Base-by-base conservation (phyloP, 2,113 vertebrate species). In the Chloropsis hardwickii region DNA sequence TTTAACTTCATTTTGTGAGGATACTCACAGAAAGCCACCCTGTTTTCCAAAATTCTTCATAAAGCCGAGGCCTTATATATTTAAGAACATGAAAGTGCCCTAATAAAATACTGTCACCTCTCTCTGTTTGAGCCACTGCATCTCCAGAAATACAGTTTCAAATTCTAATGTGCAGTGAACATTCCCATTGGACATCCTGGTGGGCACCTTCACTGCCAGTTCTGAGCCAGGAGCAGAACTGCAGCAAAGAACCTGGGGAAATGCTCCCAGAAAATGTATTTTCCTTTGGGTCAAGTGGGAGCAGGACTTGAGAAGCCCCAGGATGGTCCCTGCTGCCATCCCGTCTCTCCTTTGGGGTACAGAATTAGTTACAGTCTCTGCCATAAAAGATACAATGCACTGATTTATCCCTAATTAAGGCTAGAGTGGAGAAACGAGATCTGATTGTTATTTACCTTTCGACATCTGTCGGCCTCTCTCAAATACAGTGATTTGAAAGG, bases 361-460 rank as follows among this genome's bases (percentile, higher is more conserved):
- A 90, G 92, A 81, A n/a, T 37, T 35, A n/a, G 39, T 62, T 64
- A 11, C 67, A 51, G 31, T 70, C 76, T 78, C 72, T 93, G 82
- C 91, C 86, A 86, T 56, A 18, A 53, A 85, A 86, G 53, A 88
- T 6, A 93, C 56, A 96, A 96, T 88, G 72, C 16, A 51, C 56
- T 88, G 85, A 95, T 93, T 95, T 92, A 88, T 80, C 72, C 76
- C 88, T 77, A 95, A 92, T 96, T 96, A 92, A 77, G 74, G 62
- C 77, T 72, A 77, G 86, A 97, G 83, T 56, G 66, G 33, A 56
- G 83, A 70, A 95, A 79, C 56, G 79, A 66, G 56, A 44, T 71
- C 78, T 94, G 95, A 94, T 93, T 96, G 94, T 86, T 94, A 86
- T 97, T 97, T 96, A 96, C 92, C 90, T 97, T 94, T 94, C 5